These are phyloP conservation scores for Pristis pectinata DNA, from an alignment of 2,797 vertebrate genomes.

Conservation along the genomic window DNA sequence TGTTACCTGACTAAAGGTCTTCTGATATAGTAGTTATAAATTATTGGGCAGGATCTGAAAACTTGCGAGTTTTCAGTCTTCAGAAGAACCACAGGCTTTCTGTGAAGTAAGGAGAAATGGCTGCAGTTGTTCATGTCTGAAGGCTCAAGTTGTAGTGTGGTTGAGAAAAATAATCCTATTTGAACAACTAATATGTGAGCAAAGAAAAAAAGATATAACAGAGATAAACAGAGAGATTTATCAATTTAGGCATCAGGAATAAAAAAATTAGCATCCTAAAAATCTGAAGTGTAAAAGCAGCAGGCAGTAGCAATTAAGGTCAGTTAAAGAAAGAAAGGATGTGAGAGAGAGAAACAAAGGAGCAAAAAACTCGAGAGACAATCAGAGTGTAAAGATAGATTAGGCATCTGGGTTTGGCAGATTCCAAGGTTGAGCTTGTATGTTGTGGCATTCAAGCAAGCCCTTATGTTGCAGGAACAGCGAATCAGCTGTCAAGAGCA, in stretches of 20 bases:
- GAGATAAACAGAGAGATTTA: slow-evolving; percentile 21
- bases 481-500: too few relatives aligned
- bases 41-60: background rate
- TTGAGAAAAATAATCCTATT: background rate
- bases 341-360: background rate
- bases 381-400: background rate
- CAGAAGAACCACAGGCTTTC: background rate
- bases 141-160: background rate
- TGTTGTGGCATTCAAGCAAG: too few relatives aligned
- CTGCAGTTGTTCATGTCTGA: background rate
- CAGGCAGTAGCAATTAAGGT: background rate
- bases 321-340: background rate
- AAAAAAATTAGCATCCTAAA: background rate
- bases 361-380: background rate
- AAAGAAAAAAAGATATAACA: background rate
- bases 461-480: too few relatives aligned
- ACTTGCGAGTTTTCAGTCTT: background rate
- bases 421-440: too few relatives aligned
- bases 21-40: background rate
- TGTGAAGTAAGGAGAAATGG: background rate
- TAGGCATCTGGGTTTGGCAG: background rate
- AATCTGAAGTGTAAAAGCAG: background rate
- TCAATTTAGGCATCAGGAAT: background rate
- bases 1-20: background rate
- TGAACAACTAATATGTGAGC: background rate